Percentiles rank a stretch among this genome's conserved stretches.
phyloP scores from a whole-genome alignment of 2,888 invertebrate species.

The Rhingia rostrata region DNA sequence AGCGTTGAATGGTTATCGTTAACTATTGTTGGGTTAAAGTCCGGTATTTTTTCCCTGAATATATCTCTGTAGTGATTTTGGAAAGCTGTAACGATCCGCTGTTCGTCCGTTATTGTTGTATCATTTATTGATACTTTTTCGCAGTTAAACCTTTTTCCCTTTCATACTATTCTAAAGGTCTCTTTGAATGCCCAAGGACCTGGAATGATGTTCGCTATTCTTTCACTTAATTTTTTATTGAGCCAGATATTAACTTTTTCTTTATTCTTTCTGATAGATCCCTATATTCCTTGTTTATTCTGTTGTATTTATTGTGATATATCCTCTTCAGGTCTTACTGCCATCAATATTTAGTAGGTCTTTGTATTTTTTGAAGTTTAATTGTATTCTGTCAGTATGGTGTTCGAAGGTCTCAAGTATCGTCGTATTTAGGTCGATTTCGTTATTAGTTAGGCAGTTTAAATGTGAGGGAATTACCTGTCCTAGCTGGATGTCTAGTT shows the following conservation, averaged over 20 bases:
- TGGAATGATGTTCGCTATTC: not conserved
- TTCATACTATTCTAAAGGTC: constrained; percentile 6
- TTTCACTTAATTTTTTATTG: not conserved
- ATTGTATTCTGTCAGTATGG: not conserved
- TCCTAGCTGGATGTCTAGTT: not conserved
- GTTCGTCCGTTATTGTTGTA: not conserved
- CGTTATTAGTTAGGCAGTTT: not conserved
- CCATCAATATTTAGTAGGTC: not conserved
- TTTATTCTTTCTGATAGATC: not conserved
- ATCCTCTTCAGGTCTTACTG: constrained; percentile 3
- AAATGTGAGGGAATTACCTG: not conserved
- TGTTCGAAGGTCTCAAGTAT: not conserved
- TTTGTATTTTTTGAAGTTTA: not conserved
- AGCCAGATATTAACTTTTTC: constrained; percentile 16
- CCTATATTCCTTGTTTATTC: not conserved
- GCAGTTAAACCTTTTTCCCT: not conserved
- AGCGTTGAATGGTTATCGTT: not conserved
- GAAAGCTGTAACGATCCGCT: not conserved
- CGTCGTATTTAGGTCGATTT: not conserved
- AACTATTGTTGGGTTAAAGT: not conserved
- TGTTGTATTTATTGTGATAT: not conserved
- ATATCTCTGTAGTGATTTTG: not conserved
- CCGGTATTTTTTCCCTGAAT: not conserved
- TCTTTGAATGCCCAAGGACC: constrained; percentile 8
- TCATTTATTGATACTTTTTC: not conserved